Evolutionary conservation across 2,888 invertebrate species (phyloP).

Genomic region (Bellardia pandia): DNA sequence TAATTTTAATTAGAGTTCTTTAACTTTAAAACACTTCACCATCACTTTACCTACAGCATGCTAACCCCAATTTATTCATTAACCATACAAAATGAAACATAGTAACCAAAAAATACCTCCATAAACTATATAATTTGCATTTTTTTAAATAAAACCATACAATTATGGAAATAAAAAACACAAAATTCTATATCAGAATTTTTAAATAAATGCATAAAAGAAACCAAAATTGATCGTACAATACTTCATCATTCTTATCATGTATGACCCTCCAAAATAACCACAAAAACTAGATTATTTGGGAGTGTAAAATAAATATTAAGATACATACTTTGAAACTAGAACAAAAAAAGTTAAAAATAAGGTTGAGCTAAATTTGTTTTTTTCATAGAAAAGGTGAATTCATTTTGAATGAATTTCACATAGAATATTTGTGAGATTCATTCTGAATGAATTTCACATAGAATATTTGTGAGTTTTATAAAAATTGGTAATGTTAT

Average conservation of each 20-base stretch:
- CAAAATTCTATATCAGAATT: not conserved
- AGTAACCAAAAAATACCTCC: not conserved
- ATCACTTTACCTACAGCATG: not conserved
- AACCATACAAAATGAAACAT: not conserved
- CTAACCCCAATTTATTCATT: constrained; percentile 3
- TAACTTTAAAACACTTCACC: not conserved
- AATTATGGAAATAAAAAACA: constrained; percentile 10
- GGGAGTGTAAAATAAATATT: not conserved
- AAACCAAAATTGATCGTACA: not conserved
- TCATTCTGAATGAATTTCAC: too few species aligned
- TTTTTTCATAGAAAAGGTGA: too few species aligned
- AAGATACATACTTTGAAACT: too few species aligned
- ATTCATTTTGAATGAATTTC: too few species aligned
- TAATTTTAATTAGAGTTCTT: not conserved
- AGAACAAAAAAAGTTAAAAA: too few species aligned
- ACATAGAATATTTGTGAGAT: too few species aligned
- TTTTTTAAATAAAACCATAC: constrained; percentile 17
- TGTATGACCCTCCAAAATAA: not conserved
- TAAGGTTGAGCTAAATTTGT: too few species aligned
- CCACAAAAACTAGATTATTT: not conserved
- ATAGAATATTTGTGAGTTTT: too few species aligned
- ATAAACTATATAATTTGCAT: constrained; percentile 13
- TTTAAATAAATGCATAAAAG: not conserved
- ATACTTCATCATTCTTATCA: not conserved
- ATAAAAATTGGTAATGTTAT: too few species aligned